Base-by-base conservation (phyloP, 2,113 vertebrate genomes). In the Coptodon rendalli region DNA sequence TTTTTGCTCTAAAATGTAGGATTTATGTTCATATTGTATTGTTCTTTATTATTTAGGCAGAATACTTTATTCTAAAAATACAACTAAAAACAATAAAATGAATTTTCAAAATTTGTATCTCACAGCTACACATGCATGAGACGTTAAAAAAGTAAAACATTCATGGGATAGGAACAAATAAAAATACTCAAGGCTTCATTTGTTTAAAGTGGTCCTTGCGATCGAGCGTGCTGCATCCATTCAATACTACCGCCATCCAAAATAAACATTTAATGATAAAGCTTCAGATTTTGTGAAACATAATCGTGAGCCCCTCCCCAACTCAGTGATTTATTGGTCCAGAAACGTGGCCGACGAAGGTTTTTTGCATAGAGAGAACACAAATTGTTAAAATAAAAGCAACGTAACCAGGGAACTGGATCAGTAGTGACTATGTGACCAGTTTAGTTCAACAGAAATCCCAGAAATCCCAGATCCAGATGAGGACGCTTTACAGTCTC, bases 81-180 rank as follows among this genome's bases (percentile, higher is more conserved):
- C 38, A 71, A 2, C 12, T 24, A 14, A 71, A 7, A 40, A 43
- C n/a, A 43, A 14, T 24, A 43, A 66, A 66, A 4, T 6, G 1
- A 4, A 19, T 34, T 34, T 7, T 63, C 1, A n/a, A 36, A 63
- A 38, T 66, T 36, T 38, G 31, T 1, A 45, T 73, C 0, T 16
- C 22, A 10, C 68, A 73, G 22, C 68, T 45, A 73, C 22, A 45
- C 34, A 17, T 9, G 40, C 68, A 24, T 2, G 22, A 73, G 8
- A 34, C 1, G 3, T 59, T 59, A 59, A 43, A 71, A 36, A 40
- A 71, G 13, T 43, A 40, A 71, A 24, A 43, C 66, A 43, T 16
- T 43, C 5, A 43, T 43, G 12, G 3, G 66, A 43, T 24, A 1
- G 36, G 19, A 73, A 43, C 36, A 71, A 45, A 73, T 45, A 45